These are phyloP conservation scores for Caenorhabditis sinica DNA, from an alignment of 2,888 invertebrate species.

Conservation along the genomic window DNA sequence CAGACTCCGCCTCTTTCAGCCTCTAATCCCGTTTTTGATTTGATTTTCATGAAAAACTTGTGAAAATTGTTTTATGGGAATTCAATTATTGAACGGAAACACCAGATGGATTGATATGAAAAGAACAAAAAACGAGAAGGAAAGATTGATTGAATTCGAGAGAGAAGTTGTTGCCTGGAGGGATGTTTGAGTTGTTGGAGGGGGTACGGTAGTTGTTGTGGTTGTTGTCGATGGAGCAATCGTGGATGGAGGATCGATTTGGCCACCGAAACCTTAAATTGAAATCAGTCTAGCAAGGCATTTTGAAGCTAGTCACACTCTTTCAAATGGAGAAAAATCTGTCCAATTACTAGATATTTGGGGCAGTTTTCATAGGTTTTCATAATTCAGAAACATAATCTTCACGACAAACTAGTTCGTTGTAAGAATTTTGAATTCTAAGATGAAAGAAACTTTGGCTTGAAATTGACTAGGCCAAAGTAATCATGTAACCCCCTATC, in stretches of 20 bases:
- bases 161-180: constrained; percentile 24
- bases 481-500: too few relatives aligned
- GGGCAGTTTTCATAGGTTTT: too few relatives aligned
- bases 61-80: constrained; percentile 7
- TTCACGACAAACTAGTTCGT: too few relatives aligned
- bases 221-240: constrained; percentile 2
- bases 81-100: constrained; percentile 27
- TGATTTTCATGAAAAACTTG: neutral
- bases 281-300: neutral
- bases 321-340: too few relatives aligned
- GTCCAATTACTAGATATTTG: too few relatives aligned
- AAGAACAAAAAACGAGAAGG: neutral
- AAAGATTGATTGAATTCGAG: constrained; percentile 14
- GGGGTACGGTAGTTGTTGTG: constrained; percentile 24
- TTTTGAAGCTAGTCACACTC: too few relatives aligned
- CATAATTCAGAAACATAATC: too few relatives aligned
- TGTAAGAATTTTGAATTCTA: too few relatives aligned
- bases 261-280: constrained; percentile 4
- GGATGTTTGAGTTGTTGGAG: constrained; percentile 16
- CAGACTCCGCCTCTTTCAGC: constrained; percentile 25
- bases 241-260: constrained; percentile 4
- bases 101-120: neutral
- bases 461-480: too few relatives aligned
- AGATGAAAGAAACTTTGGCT: too few relatives aligned
- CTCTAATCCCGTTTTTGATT: constrained; percentile 10